Conservation (phyloP, 2,113 vertebrate species). For the Fukomys damarensis region DNA sequence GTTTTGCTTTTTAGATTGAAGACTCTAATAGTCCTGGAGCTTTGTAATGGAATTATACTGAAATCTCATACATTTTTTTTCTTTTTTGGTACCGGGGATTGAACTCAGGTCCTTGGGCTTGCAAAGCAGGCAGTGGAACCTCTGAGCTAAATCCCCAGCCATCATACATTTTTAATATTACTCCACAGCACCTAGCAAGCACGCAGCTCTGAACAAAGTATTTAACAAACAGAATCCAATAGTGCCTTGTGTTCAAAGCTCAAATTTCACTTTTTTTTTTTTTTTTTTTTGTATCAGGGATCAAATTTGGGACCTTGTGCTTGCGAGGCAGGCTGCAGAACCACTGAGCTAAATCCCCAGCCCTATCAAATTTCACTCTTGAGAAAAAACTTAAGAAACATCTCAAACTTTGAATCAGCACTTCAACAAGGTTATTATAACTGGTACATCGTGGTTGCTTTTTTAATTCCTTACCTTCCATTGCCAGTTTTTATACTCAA, state of each 20-base stretch:
- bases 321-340: too few relatives aligned
- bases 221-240: slow-evolving; percentile 23
- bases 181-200: neutral
- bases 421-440: neutral
- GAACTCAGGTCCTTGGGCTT: too few relatives aligned
- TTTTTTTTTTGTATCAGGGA: too few relatives aligned
- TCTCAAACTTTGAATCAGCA: neutral
- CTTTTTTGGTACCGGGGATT: too few relatives aligned
- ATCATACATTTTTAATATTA: neutral
- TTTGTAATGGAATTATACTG: neutral
- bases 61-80: neutral
- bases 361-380: too few relatives aligned
- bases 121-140: too few relatives aligned
- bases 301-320: too few relatives aligned
- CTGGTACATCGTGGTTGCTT: neutral
- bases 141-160: too few relatives aligned
- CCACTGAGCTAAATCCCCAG: too few relatives aligned
- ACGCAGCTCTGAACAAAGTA: neutral
- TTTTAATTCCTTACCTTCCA: neutral
- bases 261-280: slow-evolving; percentile 52
- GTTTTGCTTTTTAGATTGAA: neutral
- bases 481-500: neutral
- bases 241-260: neutral
- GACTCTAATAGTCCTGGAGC: neutral
- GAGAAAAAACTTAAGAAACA: neutral